phyloP scores from a whole-genome alignment of 2,113 vertebrate species.

The Hippocampus mohnikei region DNA sequence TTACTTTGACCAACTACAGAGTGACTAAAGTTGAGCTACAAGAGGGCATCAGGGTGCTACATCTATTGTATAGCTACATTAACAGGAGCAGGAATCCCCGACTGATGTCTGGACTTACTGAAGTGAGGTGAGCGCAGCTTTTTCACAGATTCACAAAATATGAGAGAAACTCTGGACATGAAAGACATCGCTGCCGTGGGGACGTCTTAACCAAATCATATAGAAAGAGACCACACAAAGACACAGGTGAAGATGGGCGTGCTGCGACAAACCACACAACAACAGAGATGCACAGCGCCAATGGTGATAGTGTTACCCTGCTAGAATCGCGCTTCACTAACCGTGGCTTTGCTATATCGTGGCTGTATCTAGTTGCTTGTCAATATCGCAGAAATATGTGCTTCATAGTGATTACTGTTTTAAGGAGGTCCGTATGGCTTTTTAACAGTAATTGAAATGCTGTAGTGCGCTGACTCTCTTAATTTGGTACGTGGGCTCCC shows the following conservation, averaged over 20 bases:
- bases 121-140: slow-evolving; percentile 83
- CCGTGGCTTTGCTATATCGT: no score
- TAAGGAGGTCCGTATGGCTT: no score
- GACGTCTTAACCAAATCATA: slow-evolving; percentile 81
- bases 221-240: slow-evolving; percentile 75
- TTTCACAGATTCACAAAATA: slow-evolving; percentile 87
- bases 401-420: no score
- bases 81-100: not conserved
- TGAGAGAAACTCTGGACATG: slow-evolving; percentile 74
- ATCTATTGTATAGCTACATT: not conserved
- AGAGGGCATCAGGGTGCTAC: not conserved
- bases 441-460: no score
- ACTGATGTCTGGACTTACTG: slow-evolving; percentile 79
- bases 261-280: not conserved
- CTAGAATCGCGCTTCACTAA: not conserved
- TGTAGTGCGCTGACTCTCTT: no score
- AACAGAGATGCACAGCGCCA: not conserved
- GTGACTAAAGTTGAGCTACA: not conserved
- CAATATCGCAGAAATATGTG: no score
- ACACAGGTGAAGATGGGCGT: slow-evolving; percentile 17
- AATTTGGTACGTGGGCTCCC: no score
- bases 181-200: slow-evolving; percentile 78
- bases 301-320: not conserved
- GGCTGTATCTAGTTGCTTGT: no score
- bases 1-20: not conserved